phyloP scores from a whole-genome alignment of 1,140 invertebrate genomes.

The Bombus impatiens region DNA sequence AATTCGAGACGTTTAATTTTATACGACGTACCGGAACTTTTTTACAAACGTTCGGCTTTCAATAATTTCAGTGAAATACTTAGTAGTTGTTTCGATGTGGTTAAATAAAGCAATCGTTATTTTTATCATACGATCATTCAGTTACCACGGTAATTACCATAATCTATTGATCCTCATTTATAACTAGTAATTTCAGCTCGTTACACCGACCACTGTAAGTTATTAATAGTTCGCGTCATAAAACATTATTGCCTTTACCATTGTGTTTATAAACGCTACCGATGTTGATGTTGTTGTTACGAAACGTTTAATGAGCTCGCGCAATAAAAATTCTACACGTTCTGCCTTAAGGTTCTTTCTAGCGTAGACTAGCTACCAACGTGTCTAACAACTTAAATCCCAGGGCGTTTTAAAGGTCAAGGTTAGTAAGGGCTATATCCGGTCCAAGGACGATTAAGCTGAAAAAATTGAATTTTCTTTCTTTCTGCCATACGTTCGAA shows the following conservation, averaged over 20 bases:
- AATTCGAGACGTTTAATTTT: too few species aligned
- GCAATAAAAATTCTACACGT: too few species aligned
- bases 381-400: not conserved
- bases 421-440: not conserved
- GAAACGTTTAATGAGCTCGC: too few species aligned
- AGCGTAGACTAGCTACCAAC: too few species aligned
- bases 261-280: not conserved
- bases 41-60: not conserved
- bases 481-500: accelerated
- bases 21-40: not conserved
- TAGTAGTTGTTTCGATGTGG: not conserved
- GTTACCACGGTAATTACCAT: constrained; percentile 2
- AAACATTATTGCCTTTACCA: not conserved
- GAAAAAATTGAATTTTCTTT: not conserved
- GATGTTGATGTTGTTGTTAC: too few species aligned
- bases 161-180: constrained; percentile 5
- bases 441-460: not conserved
- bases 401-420: not conserved
- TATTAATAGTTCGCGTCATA: not conserved
- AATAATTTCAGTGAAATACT: not conserved
- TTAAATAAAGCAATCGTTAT: not conserved
- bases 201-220: not conserved
- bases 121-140: not conserved
- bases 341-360: too few species aligned
- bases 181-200: not conserved